phyloP scores from a whole-genome alignment of 2,113 vertebrate species.

The Neogobius melanostomus region DNA sequence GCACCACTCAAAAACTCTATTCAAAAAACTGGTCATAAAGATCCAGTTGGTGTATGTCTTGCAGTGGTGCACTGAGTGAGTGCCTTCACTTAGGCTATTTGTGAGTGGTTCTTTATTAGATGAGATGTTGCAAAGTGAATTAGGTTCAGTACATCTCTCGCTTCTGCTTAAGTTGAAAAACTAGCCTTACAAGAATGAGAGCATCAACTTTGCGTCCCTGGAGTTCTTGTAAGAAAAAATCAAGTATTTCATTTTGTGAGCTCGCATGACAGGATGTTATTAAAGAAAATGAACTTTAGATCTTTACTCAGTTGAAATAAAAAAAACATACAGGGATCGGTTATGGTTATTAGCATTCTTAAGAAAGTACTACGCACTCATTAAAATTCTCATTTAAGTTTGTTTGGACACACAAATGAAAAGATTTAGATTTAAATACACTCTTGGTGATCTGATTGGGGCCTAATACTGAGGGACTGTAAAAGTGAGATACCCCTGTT shows the following conservation, averaged over 20 bases:
- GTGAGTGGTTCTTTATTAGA: neutral
- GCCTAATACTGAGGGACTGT: constrained; percentile 16
- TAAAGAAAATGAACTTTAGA: neutral
- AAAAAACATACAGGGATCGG: neutral
- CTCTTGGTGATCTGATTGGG: constrained; percentile 30
- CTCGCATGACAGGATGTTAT: neutral
- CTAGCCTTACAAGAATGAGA: neutral
- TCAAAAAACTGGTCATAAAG: neutral
- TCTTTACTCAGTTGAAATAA: constrained; percentile 18
- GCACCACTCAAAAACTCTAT: too few relatives aligned
- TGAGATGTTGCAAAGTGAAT: neutral
- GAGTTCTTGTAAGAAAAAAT: neutral
- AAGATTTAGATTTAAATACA: constrained; percentile 28
- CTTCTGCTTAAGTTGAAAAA: neutral
- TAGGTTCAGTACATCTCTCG: neutral
- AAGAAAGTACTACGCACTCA: neutral
- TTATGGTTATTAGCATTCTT: neutral
- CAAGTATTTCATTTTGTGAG: neutral
- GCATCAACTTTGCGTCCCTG: neutral
- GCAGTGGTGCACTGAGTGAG: neutral
- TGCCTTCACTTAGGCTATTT: neutral
- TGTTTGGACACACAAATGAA: constrained; percentile 36
- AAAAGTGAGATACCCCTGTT: constrained; percentile 6
- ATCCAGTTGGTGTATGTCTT: neutral
- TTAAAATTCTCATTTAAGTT: constrained; percentile 25